Evolutionary conservation across 1,140 invertebrate species (phyloP), one percentile per base, ranked within the genome.

Genomic region (Drosophila sturtevanti): DNA sequence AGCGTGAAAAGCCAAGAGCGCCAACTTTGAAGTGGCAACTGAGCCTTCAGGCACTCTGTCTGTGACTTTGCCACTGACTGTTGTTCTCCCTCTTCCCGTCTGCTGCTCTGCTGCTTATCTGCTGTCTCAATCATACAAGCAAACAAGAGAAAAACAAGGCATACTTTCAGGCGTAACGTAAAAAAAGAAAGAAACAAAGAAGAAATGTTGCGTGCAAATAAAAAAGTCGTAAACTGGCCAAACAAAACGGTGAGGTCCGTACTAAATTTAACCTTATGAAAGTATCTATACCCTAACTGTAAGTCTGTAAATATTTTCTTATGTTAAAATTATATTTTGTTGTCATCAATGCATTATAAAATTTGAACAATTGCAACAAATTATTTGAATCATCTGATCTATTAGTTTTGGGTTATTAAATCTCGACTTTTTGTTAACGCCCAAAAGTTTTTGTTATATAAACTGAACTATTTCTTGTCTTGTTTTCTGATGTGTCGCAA

Each of bases 141-240:
- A 68, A 68, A 58, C 24, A 48, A 41, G 55, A 51, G 22, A 61
- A 70, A 75, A 67, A 48, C 62, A 51, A 51, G 64, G 60, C 79
- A 68, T 55, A 79, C 65, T 79, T 75, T 44, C 38, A 35, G 71
- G 58, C 58, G 27, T 61, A 51, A 62, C 68, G 48, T 18, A 56
- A 22, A 44, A 31, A 31, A 31, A 56, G 18, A 44, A 31, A 31
- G 7, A 31, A 31, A 31, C 2, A 24, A 31, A 31, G 27, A 31
- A 31, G 27, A 31, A 66, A 58, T 62, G 64, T 63, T 72, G 75
- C 65, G 68, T 78, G 79, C 75, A 86, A 87, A 87, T 87, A 87
- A 82, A 87, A 77, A 69, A 79, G 63, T 76, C 79, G 79, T 81
- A 86, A 85, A 86, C 66, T 69, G 63, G 59, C n/a, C 59, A 35